Percentiles rank a stretch among this genome's conserved stretches.
These are phyloP conservation scores for Phocides pigmalion DNA, from an alignment of 1,140 invertebrate genomes.

Conservation along the genomic window DNA sequence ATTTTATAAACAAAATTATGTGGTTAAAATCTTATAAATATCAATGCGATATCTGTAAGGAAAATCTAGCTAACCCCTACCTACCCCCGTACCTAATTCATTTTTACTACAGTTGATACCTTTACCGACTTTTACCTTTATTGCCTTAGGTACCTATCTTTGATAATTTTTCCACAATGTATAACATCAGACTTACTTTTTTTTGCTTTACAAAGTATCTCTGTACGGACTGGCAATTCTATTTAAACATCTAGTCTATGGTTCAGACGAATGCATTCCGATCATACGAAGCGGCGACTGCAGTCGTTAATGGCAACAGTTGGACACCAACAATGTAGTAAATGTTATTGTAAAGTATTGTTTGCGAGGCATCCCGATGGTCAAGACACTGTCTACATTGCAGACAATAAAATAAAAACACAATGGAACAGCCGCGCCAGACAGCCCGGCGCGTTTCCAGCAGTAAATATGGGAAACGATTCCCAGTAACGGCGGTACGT, in stretches of 20 bases:
- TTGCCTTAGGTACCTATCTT: too few relatives aligned
- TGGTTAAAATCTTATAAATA: too few relatives aligned
- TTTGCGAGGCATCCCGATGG: conserved; percentile 19
- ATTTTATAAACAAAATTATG: too few relatives aligned
- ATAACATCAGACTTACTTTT: too few relatives aligned
- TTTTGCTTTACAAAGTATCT: too few relatives aligned
- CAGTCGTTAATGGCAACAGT: conserved; percentile 19
- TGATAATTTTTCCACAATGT: too few relatives aligned
- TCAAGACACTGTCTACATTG: conserved; percentile 14
- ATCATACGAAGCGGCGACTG: conserved; percentile 13
- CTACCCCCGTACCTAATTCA: too few relatives aligned
- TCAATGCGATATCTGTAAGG: too few relatives aligned
- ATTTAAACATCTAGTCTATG: neutral
- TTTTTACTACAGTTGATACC: too few relatives aligned
- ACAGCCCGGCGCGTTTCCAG: conserved; percentile 12
- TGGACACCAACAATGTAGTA: conserved; percentile 21
- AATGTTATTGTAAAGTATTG: conserved; percentile 24
- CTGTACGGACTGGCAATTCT: neutral
- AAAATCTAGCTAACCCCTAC: too few relatives aligned
- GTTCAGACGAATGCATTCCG: conserved; percentile 18
- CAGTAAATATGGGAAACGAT: neutral
- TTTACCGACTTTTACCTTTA: too few relatives aligned
- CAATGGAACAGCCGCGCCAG: conserved; percentile 8
- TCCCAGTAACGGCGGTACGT: neutral
- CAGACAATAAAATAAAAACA: conserved; percentile 27